These are phyloP conservation scores for Lagopus muta DNA, from an alignment of 2,113 vertebrate genomes.

Conservation along the genomic window DNA sequence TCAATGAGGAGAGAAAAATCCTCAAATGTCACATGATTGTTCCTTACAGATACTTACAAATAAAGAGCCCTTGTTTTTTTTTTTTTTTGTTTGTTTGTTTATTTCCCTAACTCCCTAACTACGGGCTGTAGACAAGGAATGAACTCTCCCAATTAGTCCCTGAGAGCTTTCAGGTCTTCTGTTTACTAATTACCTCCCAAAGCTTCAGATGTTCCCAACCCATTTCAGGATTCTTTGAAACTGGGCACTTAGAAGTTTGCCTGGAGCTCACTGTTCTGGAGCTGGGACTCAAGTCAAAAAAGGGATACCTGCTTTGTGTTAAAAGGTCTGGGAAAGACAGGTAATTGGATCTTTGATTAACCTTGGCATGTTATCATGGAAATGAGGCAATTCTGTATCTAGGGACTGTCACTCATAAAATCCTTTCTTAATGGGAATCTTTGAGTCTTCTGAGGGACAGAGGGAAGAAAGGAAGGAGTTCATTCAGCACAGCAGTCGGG, in stretches of 20 bases:
- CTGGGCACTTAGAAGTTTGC: not conserved
- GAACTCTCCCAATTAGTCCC: not conserved
- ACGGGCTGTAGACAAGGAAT: not conserved
- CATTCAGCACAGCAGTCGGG: not conserved
- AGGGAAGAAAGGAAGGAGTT: not conserved
- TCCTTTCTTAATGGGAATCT: not conserved
- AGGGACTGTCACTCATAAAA: not conserved
- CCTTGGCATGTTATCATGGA: not conserved
- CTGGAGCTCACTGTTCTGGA: not conserved
- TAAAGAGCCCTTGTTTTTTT: not conserved
- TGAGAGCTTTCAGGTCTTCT: not conserved
- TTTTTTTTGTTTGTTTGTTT: not conserved
- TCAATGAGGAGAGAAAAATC: not conserved
- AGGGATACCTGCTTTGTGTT: not conserved
- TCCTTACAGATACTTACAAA: not conserved
- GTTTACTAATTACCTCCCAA: rapidly evolving
- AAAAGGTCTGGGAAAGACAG: not conserved
- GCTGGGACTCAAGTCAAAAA: not conserved
- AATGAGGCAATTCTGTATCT: not conserved
- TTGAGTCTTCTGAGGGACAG: not conserved
- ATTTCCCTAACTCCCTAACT: not conserved
- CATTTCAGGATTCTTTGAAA: not conserved
- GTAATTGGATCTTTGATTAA: not conserved
- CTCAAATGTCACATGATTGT: not conserved
- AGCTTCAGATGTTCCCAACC: not conserved